Evolutionary conservation across 2,113 vertebrate species (phyloP).

Genomic region (Elgaria multicarinata): DNA sequence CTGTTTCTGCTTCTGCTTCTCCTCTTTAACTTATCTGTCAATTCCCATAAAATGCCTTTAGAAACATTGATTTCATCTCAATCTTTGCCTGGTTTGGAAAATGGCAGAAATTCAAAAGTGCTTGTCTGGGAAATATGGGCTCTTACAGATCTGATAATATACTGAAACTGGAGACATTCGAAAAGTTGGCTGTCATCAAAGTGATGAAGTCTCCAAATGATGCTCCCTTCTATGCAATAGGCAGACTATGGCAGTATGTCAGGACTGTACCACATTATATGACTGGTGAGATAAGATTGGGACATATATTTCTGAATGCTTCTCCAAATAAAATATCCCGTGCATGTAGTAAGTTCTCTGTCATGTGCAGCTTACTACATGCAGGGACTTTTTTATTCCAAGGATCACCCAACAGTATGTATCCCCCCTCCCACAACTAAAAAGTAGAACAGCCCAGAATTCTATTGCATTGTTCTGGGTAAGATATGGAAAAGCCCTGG

Average conservation of each 20-base stretch:
- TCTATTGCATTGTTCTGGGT: neutral
- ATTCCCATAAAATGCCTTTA: no score
- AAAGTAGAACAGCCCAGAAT: no score
- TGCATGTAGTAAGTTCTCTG: neutral
- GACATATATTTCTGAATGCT: no score
- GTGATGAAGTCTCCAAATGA: no score
- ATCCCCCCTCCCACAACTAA: neutral
- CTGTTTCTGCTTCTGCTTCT: neutral
- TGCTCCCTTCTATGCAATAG: no score
- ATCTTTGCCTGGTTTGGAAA: neutral
- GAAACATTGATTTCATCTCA: neutral
- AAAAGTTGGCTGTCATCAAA: neutral
- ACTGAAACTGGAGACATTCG: neutral
- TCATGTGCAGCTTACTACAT: neutral
- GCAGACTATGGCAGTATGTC: no score
- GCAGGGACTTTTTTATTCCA: neutral
- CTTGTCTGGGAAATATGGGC: neutral
- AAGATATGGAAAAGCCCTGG: no score
- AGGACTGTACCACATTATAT: no score
- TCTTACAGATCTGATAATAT: neutral
- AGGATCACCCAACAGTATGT: neutral
- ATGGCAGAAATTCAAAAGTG: neutral
- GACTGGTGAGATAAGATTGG: no score
- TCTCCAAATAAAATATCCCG: no score
- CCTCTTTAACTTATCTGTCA: neutral